phyloP scores from a whole-genome alignment of 1,140 invertebrate species.

The Pseudomyrmex dendroicus region DNA sequence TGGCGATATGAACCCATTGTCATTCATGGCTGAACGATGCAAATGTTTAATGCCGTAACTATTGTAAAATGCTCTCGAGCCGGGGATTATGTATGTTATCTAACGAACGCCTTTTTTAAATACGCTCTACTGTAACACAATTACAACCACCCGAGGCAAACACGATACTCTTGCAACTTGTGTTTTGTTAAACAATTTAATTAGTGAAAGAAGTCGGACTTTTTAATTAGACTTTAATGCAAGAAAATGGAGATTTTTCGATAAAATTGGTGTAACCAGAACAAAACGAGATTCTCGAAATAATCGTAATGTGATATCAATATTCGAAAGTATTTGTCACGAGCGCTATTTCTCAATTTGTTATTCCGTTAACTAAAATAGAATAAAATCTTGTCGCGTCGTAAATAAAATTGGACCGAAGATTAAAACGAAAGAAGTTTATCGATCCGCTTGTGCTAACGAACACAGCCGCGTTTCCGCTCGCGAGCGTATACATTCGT shows the following conservation, averaged over 20 bases:
- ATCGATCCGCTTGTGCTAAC: constrained; percentile 46
- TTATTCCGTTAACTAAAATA: background rate
- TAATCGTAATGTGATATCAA: no score
- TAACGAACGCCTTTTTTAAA: background rate
- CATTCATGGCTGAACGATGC: constrained; percentile 49
- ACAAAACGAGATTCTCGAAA: no score
- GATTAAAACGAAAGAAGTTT: constrained; percentile 29
- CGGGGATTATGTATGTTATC: background rate
- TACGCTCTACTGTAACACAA: no score
- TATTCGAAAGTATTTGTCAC: no score
- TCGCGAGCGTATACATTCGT: background rate
- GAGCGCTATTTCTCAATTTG: no score
- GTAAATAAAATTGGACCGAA: background rate
- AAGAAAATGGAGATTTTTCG: background rate
- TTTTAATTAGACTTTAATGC: background rate
- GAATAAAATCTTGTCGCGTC: background rate
- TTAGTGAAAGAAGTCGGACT: background rate
- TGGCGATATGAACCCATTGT: constrained; percentile 54
- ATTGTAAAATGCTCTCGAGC: constrained; percentile 46
- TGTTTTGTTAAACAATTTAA: no score
- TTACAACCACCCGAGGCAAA: no score
- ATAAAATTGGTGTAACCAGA: no score
- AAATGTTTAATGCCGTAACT: constrained; percentile 46
- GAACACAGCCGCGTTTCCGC: constrained; percentile 2
- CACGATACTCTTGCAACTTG: no score